phyloP scores from a whole-genome alignment of 2,797 vertebrate species.

The Petrocephalus sullivani region DNA sequence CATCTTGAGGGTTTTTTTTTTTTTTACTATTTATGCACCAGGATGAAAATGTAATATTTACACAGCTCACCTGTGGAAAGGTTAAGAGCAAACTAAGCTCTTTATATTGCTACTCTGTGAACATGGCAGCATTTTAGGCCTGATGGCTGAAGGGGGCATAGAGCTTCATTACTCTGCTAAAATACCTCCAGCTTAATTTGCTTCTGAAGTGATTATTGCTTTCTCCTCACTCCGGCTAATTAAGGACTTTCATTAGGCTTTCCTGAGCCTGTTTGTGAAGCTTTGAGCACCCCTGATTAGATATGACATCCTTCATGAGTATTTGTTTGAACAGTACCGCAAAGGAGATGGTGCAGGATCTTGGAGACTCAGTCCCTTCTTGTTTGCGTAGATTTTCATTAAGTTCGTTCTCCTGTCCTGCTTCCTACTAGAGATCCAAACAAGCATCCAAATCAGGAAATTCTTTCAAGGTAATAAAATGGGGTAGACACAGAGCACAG shows the following conservation, averaged over 20 bases:
- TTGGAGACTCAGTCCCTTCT: conserved; percentile 39
- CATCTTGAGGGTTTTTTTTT: not conserved
- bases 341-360: conserved; percentile 32
- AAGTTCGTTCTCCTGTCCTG: not conserved
- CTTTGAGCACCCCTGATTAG: conserved; percentile 68
- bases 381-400: not conserved
- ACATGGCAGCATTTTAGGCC: conserved; percentile 36
- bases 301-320: conserved; percentile 52
- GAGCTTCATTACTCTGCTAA: conserved; percentile 58
- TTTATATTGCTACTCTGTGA: conserved; percentile 41
- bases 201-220: conserved; percentile 69
- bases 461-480: not conserved
- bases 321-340: conserved; percentile 39
- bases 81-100: conserved; percentile 37
- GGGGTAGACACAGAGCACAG: not conserved
- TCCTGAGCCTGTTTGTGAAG: conserved; percentile 68
- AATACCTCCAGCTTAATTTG: conserved; percentile 66
- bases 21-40: conserved; percentile 12
- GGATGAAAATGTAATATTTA: conserved; percentile 41
- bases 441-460: not conserved
- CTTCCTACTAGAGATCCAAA: not conserved
- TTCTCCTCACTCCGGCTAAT: conserved; percentile 67
- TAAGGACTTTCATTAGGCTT: conserved; percentile 68
- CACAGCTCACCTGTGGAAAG: conserved; percentile 37
- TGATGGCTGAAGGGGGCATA: conserved; percentile 34